These are phyloP conservation scores for Coleophora flavipennella DNA, from an alignment of 2,888 invertebrate species.

Conservation along the genomic window DNA sequence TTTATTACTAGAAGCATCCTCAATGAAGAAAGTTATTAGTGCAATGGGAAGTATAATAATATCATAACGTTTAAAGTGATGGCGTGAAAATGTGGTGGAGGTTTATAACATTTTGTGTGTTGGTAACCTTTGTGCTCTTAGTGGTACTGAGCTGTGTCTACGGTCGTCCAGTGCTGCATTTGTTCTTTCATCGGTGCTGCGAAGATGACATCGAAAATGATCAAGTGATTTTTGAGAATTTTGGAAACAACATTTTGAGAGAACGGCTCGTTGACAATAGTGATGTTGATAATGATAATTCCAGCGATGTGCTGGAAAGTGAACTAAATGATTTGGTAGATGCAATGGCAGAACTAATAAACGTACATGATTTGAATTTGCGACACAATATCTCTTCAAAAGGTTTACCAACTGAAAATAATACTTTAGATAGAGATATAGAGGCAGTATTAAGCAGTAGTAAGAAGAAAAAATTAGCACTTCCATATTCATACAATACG, in stretches of 20 bases:
- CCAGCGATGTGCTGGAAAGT: conserved; percentile 19
- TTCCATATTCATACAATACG: too few species aligned
- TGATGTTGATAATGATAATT: conserved; percentile 25
- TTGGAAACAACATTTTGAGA: conserved; percentile 44
- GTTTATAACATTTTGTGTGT: conserved; percentile 47
- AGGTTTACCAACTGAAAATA: background rate
- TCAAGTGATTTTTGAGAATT: conserved; percentile 47
- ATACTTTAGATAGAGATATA: too few species aligned
- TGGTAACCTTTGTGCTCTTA: conserved; percentile 45
- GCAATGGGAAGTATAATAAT: background rate
- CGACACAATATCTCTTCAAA: conserved; percentile 3
- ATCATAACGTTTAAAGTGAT: background rate
- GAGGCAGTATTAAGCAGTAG: too few species aligned
- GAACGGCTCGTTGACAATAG: conserved; percentile 42
- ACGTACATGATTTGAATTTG: conserved; percentile 26
- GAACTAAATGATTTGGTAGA: conserved; percentile 23
- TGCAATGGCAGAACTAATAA: conserved; percentile 18
- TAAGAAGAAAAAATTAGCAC: too few species aligned
- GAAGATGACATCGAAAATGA: conserved; percentile 55
- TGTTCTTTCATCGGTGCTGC: conserved; percentile 51
- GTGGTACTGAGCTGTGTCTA: conserved; percentile 48
- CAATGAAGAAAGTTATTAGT: background rate
- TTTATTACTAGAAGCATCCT: too few species aligned
- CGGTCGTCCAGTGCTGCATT: conserved; percentile 42
- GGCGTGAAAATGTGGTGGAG: conserved; percentile 48